Evolutionary conservation across 2,888 invertebrate genomes (phyloP).

Genomic region (Spilosoma lubricipeda): DNA sequence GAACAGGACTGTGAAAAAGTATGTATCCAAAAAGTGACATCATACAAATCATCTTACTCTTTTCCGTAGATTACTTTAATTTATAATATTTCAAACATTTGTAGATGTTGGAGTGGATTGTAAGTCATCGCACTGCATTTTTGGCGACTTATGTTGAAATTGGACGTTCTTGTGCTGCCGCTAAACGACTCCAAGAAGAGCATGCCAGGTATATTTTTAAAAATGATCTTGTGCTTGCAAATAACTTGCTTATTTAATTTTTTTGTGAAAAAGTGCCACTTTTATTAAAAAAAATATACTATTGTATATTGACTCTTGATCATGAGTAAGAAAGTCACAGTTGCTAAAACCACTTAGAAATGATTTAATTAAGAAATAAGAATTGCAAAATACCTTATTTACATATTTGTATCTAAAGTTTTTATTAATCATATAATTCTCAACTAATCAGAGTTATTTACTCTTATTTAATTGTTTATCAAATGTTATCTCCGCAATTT

Average conservation of each 20-base stretch:
- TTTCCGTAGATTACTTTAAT: neutral
- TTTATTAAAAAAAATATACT: neutral
- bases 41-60: neutral
- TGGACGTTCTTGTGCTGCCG: constrained; percentile 95
- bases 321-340: neutral
- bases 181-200: constrained; percentile 97
- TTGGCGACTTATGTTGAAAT: constrained; percentile 98
- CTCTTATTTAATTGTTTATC: neutral
- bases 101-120: constrained; percentile 99
- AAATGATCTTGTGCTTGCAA: neutral
- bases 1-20: constrained; percentile 99
- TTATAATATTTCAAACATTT: constrained; percentile 12
- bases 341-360: neutral
- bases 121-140: constrained; percentile 97
- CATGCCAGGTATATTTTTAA: constrained; percentile 89
- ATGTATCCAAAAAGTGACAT: neutral
- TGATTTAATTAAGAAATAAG: neutral
- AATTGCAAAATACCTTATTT: neutral
- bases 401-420: neutral
- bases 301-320: neutral
- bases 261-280: too few relatives aligned
- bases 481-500: neutral
- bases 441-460: neutral
- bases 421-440: neutral
- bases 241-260: neutral